Evolutionary conservation across 1,140 invertebrate species (phyloP).

Genomic region (Ephestia elutella): DNA sequence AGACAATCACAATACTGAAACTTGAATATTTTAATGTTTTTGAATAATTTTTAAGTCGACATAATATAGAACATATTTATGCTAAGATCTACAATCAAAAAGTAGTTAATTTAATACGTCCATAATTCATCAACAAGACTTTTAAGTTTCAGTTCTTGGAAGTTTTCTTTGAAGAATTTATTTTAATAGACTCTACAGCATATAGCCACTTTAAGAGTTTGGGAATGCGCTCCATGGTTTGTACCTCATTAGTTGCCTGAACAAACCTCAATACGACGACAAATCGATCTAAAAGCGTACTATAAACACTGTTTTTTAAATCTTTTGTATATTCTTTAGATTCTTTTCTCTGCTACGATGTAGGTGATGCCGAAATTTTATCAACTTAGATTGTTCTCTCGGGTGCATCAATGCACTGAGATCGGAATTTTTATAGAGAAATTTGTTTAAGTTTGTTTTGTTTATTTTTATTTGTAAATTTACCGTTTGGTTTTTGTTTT

Average conservation of each 20-base stretch:
- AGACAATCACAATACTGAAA: not conserved
- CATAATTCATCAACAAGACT: not conserved
- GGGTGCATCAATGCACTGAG: not conserved
- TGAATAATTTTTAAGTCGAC: too few species aligned
- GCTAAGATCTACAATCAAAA: not conserved
- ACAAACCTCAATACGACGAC: slow-evolving; percentile 26
- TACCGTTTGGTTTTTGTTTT: slow-evolving; percentile 16
- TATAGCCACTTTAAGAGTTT: too few species aligned
- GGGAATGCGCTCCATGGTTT: slow-evolving; percentile 11
- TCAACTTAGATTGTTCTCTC: not conserved
- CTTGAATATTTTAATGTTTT: too few species aligned
- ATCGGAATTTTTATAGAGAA: slow-evolving; percentile 11
- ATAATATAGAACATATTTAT: not conserved
- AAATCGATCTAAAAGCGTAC: slow-evolving; percentile 10
- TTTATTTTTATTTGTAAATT: slow-evolving; percentile 10
- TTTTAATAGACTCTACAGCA: too few species aligned
- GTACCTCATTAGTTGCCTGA: slow-evolving; percentile 29
- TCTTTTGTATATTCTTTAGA: slow-evolving; percentile 18
- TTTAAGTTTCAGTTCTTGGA: not conserved
- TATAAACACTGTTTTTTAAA: slow-evolving; percentile 23
- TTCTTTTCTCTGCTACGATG: slow-evolving; percentile 14
- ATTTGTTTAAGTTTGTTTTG: slow-evolving; percentile 7
- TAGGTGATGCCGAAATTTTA: not conserved
- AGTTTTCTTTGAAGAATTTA: too few species aligned
- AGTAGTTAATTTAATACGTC: not conserved